Evolutionary conservation across 2,797 vertebrate genomes (phyloP), one percentile per base, ranked within the genome.

Genomic region (Tapirus indicus): DNA sequence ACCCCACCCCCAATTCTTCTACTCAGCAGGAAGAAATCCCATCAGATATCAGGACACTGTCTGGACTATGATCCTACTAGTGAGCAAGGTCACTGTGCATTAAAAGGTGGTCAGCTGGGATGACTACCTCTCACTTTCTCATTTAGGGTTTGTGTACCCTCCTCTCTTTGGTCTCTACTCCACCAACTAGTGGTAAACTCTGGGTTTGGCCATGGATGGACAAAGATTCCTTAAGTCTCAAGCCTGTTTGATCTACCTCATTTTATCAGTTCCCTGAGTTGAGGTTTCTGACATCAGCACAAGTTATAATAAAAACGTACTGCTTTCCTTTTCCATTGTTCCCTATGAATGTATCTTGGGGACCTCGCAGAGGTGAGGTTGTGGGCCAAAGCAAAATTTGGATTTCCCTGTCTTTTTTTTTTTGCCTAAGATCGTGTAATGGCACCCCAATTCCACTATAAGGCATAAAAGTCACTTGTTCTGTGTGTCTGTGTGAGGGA

Each of bases 201-300:
- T 82, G 60, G 84, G n/a, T 78, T 44, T 69, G 64, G 35, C 27
- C 20, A 29, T 18, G 10, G n/a, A 84, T 35, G 9, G 77, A 88
- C 62, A 84, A 58, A 72, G 49, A 13, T 47, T 29, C 41, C 17
- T 68, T 20, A 71, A 74, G 49, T 52, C 68, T 86, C 60, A 82
- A 85, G 85, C 38, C 32, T 17, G 41, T 13, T 5, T 60, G 29
- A 66, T 38, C 11, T 12, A 58, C 38, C 32, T 96, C 72, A 75
- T 74, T 91, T 84, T 49, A 90, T 72, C 62, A 47, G 17, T 88
- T 88, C 14, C 64, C 58, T 91, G 17, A 94, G 74, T 82, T 82
- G n/a, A 86, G 7, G 25, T 90, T 94, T 93, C 64, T 38, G 80
- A 74, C 60, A 77, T 49, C 64, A 78, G 44, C 17, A 86, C 13